Evolutionary conservation across 2,888 invertebrate species (phyloP), one percentile per base, ranked within the genome.

Genomic region (Phyto melanocephala): DNA sequence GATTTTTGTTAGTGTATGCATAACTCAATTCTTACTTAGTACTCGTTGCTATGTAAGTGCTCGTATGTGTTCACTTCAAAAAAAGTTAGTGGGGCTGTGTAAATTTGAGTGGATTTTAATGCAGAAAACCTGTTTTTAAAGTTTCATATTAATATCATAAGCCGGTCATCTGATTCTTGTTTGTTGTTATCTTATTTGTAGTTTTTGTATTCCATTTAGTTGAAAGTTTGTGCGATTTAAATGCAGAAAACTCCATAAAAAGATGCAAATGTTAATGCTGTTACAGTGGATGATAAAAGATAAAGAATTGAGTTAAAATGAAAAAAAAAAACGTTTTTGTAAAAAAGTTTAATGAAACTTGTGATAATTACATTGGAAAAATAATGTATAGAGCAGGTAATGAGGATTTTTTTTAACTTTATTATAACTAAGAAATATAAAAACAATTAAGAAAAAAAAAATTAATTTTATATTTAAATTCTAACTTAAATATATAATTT

Each of bases 91-190:
- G 37, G 15, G 1, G 37, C 11, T 58, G 15, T 20, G 15, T 20
- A n/a, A 5, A 22, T 33, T 10, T 37, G n/a, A 24, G 15, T n/a
- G 13, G 28, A 33, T 52, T 40, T 62, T 54, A 24, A n/a, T 63
- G 37, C 17, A 40, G n/a, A 62, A 81, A 81, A 77, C 81, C 72
- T 56, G 81, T 81, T 81, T 50, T 24, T 42, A 63, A 22, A 52
- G 47, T 80, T 68, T 70, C 52, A 42, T 71, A 52, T 79, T 54
- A 50, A 79, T 65, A 56, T 65, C 60, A 71, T 79, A 82, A 82
- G 70, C 74, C 82, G 75, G 79, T 76, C 79, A 79, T 82, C 82
- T 67, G 78, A 52, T 71, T 72, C 28, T 35, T 56, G 22, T 47
- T 77, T 62, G 20, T 11, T 52, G 22, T 52, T 28, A 22, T 50